Base-by-base conservation (phyloP, 2,797 vertebrate species). In the Parambassis ranga region DNA sequence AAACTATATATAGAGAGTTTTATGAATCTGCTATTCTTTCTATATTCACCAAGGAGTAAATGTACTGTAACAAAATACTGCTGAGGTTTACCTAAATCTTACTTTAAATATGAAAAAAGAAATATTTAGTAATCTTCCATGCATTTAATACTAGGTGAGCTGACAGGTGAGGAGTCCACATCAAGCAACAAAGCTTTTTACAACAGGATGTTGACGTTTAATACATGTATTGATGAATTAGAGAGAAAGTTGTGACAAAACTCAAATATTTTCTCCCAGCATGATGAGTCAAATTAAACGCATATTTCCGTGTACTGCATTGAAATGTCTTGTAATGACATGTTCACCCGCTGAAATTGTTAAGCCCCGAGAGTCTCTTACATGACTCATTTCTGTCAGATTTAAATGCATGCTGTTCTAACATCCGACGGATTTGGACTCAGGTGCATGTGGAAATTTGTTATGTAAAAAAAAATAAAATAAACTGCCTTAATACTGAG, bases 311-410 rank as follows among this genome's bases (percentile, higher is more conserved):
- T 71, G 43, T 39, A 18, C 31, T 15, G 38, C 24, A 10, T 38
- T 62, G 22, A 65, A 65, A 49, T 38, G 37, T 58, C 53, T 42
- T 61, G 66, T 80, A 72, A 74, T 65, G 55, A 69, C 55, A 63
- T 78, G 65, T 68, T 77, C 65, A 62, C 56, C 37, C 10, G 5
- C 41, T 57, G 22, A 64, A 46, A 65, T 35, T 2, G 44, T 30
- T 73, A 75, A 77, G 49, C 76, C 74, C 14, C 14, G 20, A 31
- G 42, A 58, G 58, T 74, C 74, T 52, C 48, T 59, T 4, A 43
- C 28, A 42, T 47, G 59, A 75, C 52, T 76, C 56, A 59, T 23
- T 56, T 41, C 67, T 69, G 72, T 83, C 80, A 72, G 69, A 71
- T 66, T 75, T 61, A 60, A 50, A 66, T 3, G 15, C 24, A 4